Evolutionary conservation across 2,113 vertebrate genomes (phyloP).

Genomic region (Uropsilus gracilis): DNA sequence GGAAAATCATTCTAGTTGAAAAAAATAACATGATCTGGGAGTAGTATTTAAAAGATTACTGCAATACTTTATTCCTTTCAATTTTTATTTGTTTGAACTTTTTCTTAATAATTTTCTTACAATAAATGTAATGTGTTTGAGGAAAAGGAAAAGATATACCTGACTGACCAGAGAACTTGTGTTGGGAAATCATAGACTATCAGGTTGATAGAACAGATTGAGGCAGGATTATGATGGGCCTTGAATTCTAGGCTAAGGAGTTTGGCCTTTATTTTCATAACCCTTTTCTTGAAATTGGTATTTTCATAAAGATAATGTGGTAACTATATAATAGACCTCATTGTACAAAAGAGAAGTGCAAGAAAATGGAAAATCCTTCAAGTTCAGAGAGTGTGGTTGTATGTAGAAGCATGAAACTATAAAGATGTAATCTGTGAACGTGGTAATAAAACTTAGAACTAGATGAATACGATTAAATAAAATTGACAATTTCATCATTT

Average conservation of each 20-base stretch:
- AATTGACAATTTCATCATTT: slow-evolving; percentile 10
- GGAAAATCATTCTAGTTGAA: background rate
- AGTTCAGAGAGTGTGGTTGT: background rate
- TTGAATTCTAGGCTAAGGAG: slow-evolving; percentile 2
- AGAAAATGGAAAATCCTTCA: background rate
- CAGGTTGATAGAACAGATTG: slow-evolving; percentile 13
- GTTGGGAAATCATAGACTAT: slow-evolving; percentile 1
- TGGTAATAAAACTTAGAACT: background rate
- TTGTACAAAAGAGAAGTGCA: slow-evolving; percentile 5
- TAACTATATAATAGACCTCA: background rate
- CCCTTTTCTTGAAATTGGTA: background rate
- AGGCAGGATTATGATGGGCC: background rate
- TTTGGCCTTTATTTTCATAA: background rate
- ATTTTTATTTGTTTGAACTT: slow-evolving; percentile 7
- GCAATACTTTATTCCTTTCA: slow-evolving; percentile 7
- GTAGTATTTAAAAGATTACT: background rate
- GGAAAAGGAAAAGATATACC: background rate
- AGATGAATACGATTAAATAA: background rate
- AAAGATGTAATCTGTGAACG: background rate
- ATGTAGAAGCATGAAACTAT: background rate
- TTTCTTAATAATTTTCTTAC: slow-evolving; percentile 33
- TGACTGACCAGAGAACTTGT: slow-evolving; percentile 20
- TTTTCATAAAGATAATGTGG: slow-evolving; percentile 41
- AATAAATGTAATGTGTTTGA: slow-evolving; percentile 43
- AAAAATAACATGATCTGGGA: background rate